Conservation (phyloP, 2,888 invertebrate genomes). For the Eugnorisma glareosa region DNA sequence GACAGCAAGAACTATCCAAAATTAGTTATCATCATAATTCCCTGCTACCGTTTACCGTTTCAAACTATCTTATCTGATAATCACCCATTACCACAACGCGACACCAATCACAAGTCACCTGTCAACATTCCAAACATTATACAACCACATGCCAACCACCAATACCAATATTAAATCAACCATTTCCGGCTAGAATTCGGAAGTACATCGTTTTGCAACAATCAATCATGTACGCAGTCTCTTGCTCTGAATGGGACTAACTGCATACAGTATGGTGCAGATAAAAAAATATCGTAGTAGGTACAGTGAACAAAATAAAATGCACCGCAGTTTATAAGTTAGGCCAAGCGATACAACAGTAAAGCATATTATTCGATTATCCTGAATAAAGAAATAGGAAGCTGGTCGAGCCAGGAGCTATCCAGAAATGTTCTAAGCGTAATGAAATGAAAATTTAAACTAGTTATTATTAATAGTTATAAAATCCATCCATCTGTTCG, state of each 20-base stretch:
- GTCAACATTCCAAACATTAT: constrained; percentile 15
- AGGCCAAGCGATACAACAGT: background rate
- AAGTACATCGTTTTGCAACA: background rate
- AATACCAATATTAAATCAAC: constrained; percentile 17
- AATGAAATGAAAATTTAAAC: background rate
- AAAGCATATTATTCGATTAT: background rate
- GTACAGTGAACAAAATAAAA: background rate
- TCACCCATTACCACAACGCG: constrained; percentile 1
- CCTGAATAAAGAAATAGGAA: background rate
- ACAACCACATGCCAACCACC: background rate
- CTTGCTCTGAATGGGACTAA: background rate
- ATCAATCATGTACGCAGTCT: background rate
- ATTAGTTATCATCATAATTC: background rate
- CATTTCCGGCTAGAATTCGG: background rate
- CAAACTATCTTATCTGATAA: constrained; percentile 13
- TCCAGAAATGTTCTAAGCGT: background rate
- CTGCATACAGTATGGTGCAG: background rate
- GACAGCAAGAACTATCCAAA: background rate
- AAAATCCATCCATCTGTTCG: too few species aligned
- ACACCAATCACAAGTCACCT: constrained; percentile 5
- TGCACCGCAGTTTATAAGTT: background rate
- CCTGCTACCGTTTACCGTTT: background rate
- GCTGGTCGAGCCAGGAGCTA: background rate
- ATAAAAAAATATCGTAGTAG: background rate
- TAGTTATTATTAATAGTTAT: too few species aligned